Base-by-base conservation (phyloP, 2,113 vertebrate genomes). In the Antigone vipio region DNA sequence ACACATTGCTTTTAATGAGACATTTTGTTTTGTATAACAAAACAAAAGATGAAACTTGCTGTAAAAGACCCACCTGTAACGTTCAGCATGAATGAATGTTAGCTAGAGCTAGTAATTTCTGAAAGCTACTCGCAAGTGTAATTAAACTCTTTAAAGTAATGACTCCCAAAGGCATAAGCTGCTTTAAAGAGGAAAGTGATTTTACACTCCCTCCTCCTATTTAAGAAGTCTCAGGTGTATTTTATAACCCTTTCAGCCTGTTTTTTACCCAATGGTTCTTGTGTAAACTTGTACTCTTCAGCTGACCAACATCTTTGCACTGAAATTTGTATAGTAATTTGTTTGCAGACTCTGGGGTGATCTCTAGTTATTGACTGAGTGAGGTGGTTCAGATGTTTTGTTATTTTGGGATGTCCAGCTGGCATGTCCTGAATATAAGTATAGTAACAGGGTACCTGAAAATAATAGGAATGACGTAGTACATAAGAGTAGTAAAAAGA, bases 391-490 rank as follows among this genome's bases (percentile, higher is more conserved):
- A 66, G 49, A 24, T n/a, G 1, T 78, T 88, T 86, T 49, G n/a
- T n/a, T 93, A 26, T 85, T 95, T 93, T 84, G 18, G 58, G 35
- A 83, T 85, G 59, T 32, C 27, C 59, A 81, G 27, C 3, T 85
- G 79, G 34, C 78, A 40, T 26, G 17, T 64, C 52, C 76, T 19
- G 47, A 84, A 55, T 85, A 87, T 71, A 84, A 2, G 2, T 30
- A 78, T n/a, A 30, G 78, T 87, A 80, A 74, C 3, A 38, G 38
- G 15, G 10, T 91, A 97, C 23, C 60, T 97, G 88, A 91, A 96
- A 96, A 90, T 88, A 62, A 81, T 38, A 45, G 79, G 59, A 78
- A 38, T 92, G 44, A 69, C 2, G 2, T 75, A 63, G 58, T 49
- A 38, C 13, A 9, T 89, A 88, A 91, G 49, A 71, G 44, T 50